Evolutionary conservation across 2,113 vertebrate genomes (phyloP), one percentile per base, ranked within the genome.

Genomic region (Solea senegalensis): DNA sequence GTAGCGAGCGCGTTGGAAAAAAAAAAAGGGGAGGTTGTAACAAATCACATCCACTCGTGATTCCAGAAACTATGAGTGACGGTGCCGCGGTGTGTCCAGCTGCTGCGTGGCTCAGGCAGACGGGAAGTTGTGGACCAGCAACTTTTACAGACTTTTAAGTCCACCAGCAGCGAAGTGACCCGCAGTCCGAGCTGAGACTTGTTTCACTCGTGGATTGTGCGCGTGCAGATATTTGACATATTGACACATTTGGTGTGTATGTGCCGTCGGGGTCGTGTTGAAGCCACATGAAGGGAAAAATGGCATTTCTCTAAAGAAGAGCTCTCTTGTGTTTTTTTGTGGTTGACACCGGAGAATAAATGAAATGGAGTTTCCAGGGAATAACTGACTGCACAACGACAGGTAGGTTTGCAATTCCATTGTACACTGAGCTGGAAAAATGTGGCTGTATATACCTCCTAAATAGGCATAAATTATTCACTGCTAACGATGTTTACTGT

Each of bases 61-160:
- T 72, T 26, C 43, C 66, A 55, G 69, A 70, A 69, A 84, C 9
- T 69, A 88, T 85, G 82, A 72, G 72, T 56, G 76, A 60, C 43
- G 16, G 51, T 45, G 49, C 51, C 68, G 50, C 50, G 58, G 5
- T 50, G 21, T 14, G 65, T 57, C 69, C 76, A 52, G 85, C 75
- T 69, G 81, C 67, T 27, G 68, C 2, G 69, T 71, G 70, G 71
- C 81, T 72, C 72, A 13, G 70, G 69, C 41, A 72, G 86, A 76
- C n/a, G 65, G 81, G 82, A 89, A 91, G 83, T 91, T 92, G 74
- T 77, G 85, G 81, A 89, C 54, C 81, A 72, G 86, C 76, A 94
- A 94, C 92, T 94, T 93, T 92, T 86, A 76, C 82, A 86, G 90
- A 91, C 88, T 91, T 91, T 80, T 8, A 65, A 86, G 60, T 89